phyloP scores from a whole-genome alignment of 2,113 vertebrate genomes.

The Cynoglossus semilaevis region DNA sequence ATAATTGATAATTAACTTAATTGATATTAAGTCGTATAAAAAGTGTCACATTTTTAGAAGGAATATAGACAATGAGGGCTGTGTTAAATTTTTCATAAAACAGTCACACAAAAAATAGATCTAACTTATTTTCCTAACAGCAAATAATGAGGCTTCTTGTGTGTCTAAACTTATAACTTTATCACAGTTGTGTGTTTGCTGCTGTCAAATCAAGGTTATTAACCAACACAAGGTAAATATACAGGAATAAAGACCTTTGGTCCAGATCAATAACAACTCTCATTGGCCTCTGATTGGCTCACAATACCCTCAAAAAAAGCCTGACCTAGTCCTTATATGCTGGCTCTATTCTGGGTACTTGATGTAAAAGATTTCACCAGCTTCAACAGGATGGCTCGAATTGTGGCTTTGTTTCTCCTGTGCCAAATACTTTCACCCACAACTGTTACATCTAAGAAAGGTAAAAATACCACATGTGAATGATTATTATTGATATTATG shows the following conservation, averaged over 20 bases:
- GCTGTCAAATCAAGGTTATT: slow-evolving; percentile 34
- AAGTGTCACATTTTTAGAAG: too few species aligned
- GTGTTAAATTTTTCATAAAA: too few species aligned
- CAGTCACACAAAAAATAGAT: too few species aligned
- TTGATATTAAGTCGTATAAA: too few species aligned
- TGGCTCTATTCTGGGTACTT: not conserved
- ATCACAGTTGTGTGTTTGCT: not conserved
- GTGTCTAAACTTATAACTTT: too few species aligned
- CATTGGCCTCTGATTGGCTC: slow-evolving; percentile 44
- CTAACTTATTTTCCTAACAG: too few species aligned
- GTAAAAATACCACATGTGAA: slow-evolving; percentile 33
- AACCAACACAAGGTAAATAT: slow-evolving; percentile 57
- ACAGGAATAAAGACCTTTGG: slow-evolving; percentile 56
- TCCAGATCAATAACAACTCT: slow-evolving; percentile 37
- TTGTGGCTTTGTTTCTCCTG: slow-evolving; percentile 53
- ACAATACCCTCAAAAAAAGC: not conserved
- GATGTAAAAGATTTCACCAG: slow-evolving; percentile 1
- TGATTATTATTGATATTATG: not conserved
- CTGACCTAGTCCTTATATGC: slow-evolving; percentile 12
- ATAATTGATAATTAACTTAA: too few species aligned
- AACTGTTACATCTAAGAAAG: slow-evolving; percentile 49
- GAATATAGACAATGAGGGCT: too few species aligned
- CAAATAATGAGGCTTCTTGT: too few species aligned
- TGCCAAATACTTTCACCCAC: slow-evolving; percentile 36
- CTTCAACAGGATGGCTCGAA: slow-evolving; percentile 46